phyloP scores from a whole-genome alignment of 2,113 vertebrate genomes.

The Calidris pugnax region DNA sequence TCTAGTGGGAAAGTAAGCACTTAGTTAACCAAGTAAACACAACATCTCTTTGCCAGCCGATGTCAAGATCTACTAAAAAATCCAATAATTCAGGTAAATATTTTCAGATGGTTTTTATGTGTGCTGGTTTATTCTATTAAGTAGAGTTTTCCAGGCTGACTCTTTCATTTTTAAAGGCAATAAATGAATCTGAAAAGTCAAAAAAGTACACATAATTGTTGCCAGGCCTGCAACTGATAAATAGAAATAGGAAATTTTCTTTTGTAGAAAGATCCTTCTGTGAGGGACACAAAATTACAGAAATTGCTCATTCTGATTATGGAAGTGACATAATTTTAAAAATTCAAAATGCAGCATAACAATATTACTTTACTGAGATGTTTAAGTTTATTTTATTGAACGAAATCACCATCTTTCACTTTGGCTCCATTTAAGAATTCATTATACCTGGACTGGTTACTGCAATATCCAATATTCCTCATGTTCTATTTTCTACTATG shows the following conservation, averaged over 20 bases:
- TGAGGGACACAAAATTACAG: background rate
- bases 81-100: slow-evolving; percentile 9
- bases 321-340: background rate
- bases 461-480: background rate
- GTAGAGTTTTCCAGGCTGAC: background rate
- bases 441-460: background rate
- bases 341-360: background rate
- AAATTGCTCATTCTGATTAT: background rate
- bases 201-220: background rate
- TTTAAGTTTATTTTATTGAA: background rate
- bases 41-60: background rate
- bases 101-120: background rate
- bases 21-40: background rate
- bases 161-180: slow-evolving; percentile 23
- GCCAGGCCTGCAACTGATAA: background rate
- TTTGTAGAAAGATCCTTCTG: background rate
- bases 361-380: background rate
- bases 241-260: background rate
- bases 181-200: slow-evolving; percentile 13
- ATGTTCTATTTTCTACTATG: background rate
- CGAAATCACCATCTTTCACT: background rate
- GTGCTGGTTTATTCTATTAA: background rate
- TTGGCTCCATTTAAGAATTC: background rate
- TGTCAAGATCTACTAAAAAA: slow-evolving; percentile 4
- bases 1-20: background rate